A percentile compares a stretch with the other conserved stretches of the same genome.
Evolutionary conservation across 2,797 vertebrate species (phyloP).

Genomic region (Urophycis tenuis): DNA sequence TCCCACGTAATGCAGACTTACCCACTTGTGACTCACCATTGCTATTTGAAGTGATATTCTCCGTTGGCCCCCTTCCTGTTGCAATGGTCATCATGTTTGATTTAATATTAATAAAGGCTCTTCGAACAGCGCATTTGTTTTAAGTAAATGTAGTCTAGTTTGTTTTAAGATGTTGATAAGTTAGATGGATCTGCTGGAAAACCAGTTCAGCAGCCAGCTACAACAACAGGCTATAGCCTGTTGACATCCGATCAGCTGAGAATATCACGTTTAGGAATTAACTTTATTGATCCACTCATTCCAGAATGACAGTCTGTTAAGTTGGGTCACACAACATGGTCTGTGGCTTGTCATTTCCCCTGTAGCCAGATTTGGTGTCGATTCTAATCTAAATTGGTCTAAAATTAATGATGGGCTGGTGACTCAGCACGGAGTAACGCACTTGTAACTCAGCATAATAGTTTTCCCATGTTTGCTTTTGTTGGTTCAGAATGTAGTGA

Average conservation of each 20-base stretch:
- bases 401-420: conserved; percentile 39
- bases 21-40: not conserved
- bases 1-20: not conserved
- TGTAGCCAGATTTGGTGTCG: conserved; percentile 18
- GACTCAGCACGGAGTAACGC: conserved; percentile 43
- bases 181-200: not conserved
- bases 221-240: too few species aligned
- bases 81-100: not conserved
- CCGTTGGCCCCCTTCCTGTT: not conserved
- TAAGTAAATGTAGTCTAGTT: not conserved
- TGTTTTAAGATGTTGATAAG: not conserved
- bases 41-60: not conserved
- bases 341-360: not conserved
- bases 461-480: not conserved
- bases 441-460: conserved; percentile 5
- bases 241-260: too few species aligned
- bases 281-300: not conserved
- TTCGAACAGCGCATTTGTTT: not conserved
- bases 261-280: not conserved
- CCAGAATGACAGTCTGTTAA: too few species aligned
- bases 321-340: conserved; percentile 1
- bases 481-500: not conserved
- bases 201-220: too few species aligned
- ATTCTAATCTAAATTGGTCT: conserved; percentile 26
- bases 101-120: not conserved